Conservation (phyloP, 2,888 invertebrate genomes). For the Acanthosepion lycidas region DNA sequence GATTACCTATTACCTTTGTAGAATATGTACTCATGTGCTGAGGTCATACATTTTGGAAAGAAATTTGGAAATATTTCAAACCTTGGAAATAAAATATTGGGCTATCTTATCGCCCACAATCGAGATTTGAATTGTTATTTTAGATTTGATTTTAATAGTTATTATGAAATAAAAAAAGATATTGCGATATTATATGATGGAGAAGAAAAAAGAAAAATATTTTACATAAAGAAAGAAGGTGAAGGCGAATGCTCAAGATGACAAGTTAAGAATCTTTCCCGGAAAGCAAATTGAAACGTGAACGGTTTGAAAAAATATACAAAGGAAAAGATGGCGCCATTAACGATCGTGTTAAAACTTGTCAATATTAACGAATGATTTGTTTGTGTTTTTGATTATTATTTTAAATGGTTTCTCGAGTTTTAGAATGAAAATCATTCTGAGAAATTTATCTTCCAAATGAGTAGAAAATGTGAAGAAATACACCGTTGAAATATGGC, state of each 20-base stretch:
- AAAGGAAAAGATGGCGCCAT: neutral
- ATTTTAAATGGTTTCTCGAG: neutral
- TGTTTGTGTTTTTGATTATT: neutral
- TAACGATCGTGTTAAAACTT: neutral
- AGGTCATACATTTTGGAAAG: neutral
- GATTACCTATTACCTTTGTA: neutral
- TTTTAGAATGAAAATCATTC: neutral
- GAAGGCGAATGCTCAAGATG: neutral
- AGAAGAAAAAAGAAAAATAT: no score
- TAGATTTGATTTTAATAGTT: neutral
- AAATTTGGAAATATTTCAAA: neutral
- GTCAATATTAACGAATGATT: neutral
- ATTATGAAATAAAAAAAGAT: no score
- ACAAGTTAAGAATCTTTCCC: neutral
- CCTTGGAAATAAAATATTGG: neutral
- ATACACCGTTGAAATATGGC: neutral
- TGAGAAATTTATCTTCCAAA: neutral
- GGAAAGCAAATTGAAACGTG: neutral
- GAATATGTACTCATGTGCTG: neutral
- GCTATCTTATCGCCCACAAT: neutral
- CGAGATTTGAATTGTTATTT: neutral
- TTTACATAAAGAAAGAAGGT: neutral
- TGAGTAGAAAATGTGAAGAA: neutral
- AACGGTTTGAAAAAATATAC: neutral
- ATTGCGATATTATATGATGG: no score